These are phyloP conservation scores for Brachionus asplanchnoidis DNA, from an alignment of 1,140 invertebrate genomes.

Conservation along the genomic window DNA sequence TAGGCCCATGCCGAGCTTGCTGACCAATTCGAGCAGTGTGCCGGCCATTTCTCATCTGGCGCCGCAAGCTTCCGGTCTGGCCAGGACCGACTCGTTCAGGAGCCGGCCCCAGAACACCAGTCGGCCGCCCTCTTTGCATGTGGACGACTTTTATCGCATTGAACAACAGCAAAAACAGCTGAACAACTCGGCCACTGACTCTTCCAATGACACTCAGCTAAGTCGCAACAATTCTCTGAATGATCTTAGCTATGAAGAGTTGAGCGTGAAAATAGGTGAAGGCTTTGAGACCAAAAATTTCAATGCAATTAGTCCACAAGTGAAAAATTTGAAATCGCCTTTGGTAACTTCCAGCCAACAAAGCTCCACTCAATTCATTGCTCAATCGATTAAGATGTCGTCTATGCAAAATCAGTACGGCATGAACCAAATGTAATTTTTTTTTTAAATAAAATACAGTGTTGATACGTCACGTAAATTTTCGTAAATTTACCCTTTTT, in stretches of 20 bases:
- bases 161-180: slow-evolving; percentile 34
- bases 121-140: slow-evolving; percentile 41
- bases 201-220: neutral
- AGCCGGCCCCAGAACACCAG: slow-evolving; percentile 22
- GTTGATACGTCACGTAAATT: too few species aligned
- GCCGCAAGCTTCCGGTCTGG: neutral
- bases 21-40: neutral
- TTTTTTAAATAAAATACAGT: too few species aligned
- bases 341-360: neutral
- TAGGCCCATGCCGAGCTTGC: neutral
- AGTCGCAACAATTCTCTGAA: neutral
- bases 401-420: neutral
- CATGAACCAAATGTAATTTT: neutral
- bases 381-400: neutral
- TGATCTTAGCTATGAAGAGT: neutral
- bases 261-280: neutral
- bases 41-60: neutral
- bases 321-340: neutral
- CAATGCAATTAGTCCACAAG: neutral
- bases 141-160: slow-evolving; percentile 40
- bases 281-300: neutral
- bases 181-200: neutral
- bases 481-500: too few species aligned
- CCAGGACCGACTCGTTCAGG: slow-evolving; percentile 15
- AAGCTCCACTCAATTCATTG: neutral